Percentiles rank a stretch among this genome's conserved stretches.
Conservation (phyloP, 2,888 invertebrate species). For the Cosmopolites sordidus region DNA sequence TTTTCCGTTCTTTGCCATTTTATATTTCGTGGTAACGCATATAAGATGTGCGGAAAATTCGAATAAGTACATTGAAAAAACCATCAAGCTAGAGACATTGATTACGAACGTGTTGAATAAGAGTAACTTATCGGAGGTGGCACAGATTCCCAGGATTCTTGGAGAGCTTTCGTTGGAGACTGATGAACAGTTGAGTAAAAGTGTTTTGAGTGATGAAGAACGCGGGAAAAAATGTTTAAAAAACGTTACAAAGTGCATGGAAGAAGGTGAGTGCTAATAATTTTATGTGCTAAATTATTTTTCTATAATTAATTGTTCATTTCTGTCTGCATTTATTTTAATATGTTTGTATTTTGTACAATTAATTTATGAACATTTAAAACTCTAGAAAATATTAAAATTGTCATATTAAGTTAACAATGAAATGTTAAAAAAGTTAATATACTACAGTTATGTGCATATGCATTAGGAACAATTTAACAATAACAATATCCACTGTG, state of each 20-base stretch:
- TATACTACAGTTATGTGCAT: too few species aligned
- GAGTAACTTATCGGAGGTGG: conserved; percentile 14
- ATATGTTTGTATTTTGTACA: too few species aligned
- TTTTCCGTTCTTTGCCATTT: conserved; percentile 30
- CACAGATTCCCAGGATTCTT: conserved; percentile 2
- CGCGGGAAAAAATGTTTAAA: conserved; percentile 38
- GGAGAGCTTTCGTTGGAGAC: conserved; percentile 5
- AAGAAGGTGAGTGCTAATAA: conserved; percentile 35
- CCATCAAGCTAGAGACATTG: conserved; percentile 13
- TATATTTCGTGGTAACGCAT: conserved; percentile 33
- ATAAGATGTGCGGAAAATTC: conserved; percentile 33
- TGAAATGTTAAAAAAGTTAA: too few species aligned
- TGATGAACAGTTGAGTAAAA: conserved; percentile 4
- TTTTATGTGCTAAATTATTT: too few species aligned
- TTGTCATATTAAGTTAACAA: too few species aligned
- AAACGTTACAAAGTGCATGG: conserved; percentile 39
- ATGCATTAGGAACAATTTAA: too few species aligned
- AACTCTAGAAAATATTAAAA: too few species aligned
- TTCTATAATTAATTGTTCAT: too few species aligned
- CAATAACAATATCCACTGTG: too few species aligned
- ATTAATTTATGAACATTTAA: too few species aligned
- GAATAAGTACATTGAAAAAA: conserved; percentile 18
- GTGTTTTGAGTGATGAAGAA: conserved; percentile 23
- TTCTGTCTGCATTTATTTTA: too few species aligned
- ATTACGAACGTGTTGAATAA: conserved; percentile 21